Percentiles rank a stretch among this genome's conserved stretches.
phyloP scores from a whole-genome alignment of 2,113 vertebrate species.

The Heterotilapia buettikoferi region DNA sequence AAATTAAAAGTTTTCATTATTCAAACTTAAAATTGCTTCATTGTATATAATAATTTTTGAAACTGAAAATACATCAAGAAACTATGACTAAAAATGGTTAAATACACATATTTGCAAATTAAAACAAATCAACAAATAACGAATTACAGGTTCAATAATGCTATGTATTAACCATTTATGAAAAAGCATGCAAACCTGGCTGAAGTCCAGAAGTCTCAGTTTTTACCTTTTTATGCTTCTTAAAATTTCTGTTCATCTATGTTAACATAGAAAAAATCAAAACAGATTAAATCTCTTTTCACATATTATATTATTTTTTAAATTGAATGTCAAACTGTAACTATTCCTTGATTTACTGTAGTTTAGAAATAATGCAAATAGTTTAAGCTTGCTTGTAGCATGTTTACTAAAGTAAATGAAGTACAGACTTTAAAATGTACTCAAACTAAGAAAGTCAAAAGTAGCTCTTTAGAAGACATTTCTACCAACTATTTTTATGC shows the following conservation, averaged over 20 bases:
- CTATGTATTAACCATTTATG: neutral
- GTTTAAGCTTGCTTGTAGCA: neutral
- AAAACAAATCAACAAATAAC: neutral
- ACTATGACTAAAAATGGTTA: neutral
- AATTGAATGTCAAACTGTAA: neutral
- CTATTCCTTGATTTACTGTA: neutral
- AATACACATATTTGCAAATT: neutral
- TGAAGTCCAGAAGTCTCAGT: neutral
- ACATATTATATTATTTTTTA: neutral
- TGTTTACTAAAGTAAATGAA: neutral
- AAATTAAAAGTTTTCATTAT: neutral
- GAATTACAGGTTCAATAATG: neutral
- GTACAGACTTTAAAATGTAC: neutral
- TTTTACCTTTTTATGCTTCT: neutral
- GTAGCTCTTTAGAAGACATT: neutral
- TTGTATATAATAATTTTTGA: neutral
- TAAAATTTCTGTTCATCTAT: neutral
- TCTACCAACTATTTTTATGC: neutral
- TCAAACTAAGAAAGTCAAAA: neutral
- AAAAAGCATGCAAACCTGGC: neutral
- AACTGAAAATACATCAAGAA: neutral
- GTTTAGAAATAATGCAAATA: neutral
- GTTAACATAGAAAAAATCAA: neutral
- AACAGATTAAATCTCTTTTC: neutral
- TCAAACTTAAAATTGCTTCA: neutral